Conservation (phyloP, 23 tunicate genomes). For the Oikopleura dioica region DNA sequence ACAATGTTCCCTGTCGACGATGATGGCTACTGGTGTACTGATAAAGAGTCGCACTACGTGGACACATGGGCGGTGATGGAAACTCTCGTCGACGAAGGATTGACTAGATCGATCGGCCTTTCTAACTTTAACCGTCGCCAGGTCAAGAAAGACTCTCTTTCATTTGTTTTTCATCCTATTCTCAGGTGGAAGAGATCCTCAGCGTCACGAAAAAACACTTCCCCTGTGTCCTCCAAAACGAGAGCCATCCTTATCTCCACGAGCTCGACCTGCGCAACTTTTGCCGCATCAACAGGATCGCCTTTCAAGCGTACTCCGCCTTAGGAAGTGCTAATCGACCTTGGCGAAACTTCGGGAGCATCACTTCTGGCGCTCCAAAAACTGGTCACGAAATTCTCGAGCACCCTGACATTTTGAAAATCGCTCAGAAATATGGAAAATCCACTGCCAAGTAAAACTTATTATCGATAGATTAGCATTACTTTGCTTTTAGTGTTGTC, state of each 20-base stretch:
- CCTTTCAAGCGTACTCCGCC: slow-evolving; percentile 13
- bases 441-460: slow-evolving; percentile 29
- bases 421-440: slow-evolving; percentile 24
- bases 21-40: background rate
- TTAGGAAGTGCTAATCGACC: slow-evolving; percentile 6
- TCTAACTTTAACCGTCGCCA: slow-evolving; percentile 13
- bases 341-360: background rate
- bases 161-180: too few species aligned
- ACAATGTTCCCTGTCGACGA: slow-evolving; percentile 1
- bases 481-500: too few species aligned
- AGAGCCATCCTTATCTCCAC: slow-evolving; percentile 8
- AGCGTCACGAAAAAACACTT: background rate
- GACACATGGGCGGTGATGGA: slow-evolving; percentile 10
- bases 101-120: background rate
- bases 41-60: background rate
- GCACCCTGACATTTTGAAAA: slow-evolving; percentile 17
- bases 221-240: background rate
- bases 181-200: background rate
- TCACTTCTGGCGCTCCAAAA: slow-evolving; percentile 8
- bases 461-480: too few species aligned
- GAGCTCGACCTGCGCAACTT: background rate
- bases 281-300: slow-evolving; percentile 7
- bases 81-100: background rate
- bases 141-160: background rate
- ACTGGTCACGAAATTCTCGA: slow-evolving; percentile 15